phyloP scores from a whole-genome alignment of 2,113 vertebrate genomes.

The Brachionichthys hirsutus region DNA sequence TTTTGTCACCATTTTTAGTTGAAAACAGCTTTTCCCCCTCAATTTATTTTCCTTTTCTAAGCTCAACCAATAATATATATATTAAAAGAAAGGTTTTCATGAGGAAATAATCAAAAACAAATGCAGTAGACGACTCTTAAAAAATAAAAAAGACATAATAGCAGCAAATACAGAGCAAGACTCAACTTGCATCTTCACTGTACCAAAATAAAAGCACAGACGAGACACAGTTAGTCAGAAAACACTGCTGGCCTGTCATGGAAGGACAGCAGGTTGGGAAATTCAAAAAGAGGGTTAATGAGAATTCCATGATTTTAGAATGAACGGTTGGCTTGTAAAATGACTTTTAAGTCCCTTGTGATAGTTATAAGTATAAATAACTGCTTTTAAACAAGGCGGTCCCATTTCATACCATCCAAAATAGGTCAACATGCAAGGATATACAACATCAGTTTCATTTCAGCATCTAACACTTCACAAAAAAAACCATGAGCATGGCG shows the following conservation, averaged over 20 bases:
- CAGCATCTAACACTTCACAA: slow-evolving; percentile 76
- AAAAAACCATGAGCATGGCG: slow-evolving; percentile 73
- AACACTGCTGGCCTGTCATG: slow-evolving; percentile 12
- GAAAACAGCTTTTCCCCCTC: neutral
- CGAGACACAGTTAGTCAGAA: slow-evolving; percentile 4
- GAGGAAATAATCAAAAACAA: too few relatives aligned
- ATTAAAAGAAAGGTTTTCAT: too few relatives aligned
- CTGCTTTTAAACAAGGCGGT: slow-evolving; percentile 81
- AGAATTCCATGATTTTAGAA: slow-evolving; percentile 45
- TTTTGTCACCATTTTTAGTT: neutral
- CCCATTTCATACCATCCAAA: slow-evolving; percentile 83
- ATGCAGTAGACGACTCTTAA: neutral
- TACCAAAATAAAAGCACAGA: slow-evolving; percentile 37
- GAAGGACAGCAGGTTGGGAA: slow-evolving; percentile 7
- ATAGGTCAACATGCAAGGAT: slow-evolving; percentile 81
- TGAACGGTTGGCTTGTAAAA: slow-evolving; percentile 57
- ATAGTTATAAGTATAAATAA: slow-evolving; percentile 74
- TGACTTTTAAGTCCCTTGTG: slow-evolving; percentile 65
- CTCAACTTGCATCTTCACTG: slow-evolving; percentile 27
- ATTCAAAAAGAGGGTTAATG: slow-evolving; percentile 12
- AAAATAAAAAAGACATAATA: slow-evolving; percentile 28
- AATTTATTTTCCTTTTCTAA: slow-evolving; percentile 2
- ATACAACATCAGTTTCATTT: slow-evolving; percentile 75
- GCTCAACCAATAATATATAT: slow-evolving; percentile 9
- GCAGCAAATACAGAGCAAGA: slow-evolving; percentile 50